Percentiles rank a stretch among this genome's conserved stretches.
These are phyloP conservation scores for Nemotelus nigrinus DNA, from an alignment of 2,888 invertebrate species.

Conservation along the genomic window DNA sequence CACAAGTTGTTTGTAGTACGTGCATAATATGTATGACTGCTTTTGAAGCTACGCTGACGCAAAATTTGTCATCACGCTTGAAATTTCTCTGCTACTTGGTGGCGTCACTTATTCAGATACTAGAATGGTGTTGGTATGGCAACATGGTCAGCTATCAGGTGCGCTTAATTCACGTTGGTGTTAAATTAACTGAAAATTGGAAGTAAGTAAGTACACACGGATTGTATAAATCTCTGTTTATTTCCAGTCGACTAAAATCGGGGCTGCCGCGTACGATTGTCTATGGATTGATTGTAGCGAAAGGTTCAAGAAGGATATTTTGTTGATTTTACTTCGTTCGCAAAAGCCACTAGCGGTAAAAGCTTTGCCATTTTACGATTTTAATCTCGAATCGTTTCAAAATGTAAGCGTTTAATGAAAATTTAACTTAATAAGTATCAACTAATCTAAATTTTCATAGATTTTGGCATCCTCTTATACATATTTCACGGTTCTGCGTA, in stretches of 20 bases:
- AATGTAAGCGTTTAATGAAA: conserved; percentile 53
- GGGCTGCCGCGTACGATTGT: conserved; percentile 56
- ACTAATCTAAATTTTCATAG: neutral
- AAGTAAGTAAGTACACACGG: neutral
- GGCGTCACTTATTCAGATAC: conserved; percentile 56
- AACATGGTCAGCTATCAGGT: conserved; percentile 57
- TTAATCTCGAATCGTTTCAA: conserved; percentile 58
- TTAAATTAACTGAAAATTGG: neutral
- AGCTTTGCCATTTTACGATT: conserved; percentile 57
- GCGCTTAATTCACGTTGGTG: conserved; percentile 34
- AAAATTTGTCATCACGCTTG: conserved; percentile 55
- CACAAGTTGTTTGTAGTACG: conserved; percentile 58
- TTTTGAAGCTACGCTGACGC: conserved; percentile 57
- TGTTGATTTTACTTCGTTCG: conserved; percentile 57
- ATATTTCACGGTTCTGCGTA: conserved; percentile 10
- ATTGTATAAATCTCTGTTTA: neutral
- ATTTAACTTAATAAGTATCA: neutral
- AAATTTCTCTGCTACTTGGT: conserved; percentile 58
- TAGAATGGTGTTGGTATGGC: conserved; percentile 59
- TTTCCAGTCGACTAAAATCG: conserved; percentile 52
- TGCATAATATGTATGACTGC: conserved; percentile 59
- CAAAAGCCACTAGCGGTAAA: conserved; percentile 58
- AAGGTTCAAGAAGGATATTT: conserved; percentile 55
- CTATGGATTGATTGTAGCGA: conserved; percentile 56
- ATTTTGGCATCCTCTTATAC: conserved; percentile 23